Base-by-base conservation (phyloP, 2,888 invertebrate genomes). In the Xanthorhoe designata region DNA sequence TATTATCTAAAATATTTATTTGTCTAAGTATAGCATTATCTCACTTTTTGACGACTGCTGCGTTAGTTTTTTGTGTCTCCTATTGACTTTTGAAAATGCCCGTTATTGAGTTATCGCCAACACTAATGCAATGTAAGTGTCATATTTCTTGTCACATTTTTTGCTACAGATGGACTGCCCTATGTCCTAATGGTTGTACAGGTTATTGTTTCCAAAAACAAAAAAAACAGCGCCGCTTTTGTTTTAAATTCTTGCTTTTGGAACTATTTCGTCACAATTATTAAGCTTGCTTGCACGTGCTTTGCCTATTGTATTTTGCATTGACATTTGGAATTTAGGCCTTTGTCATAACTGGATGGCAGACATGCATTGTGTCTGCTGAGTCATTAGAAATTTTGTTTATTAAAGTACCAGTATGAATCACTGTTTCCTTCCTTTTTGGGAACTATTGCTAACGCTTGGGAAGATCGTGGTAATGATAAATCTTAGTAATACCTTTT, bases 121-220 rank as follows among this genome's bases (percentile, higher is more conserved):
- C 45, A 61, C 75, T 78, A 80, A 77, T 77, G 75, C 79, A 78
- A 79, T 82, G 83, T 84, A 84, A 85, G 87, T 84, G 83, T 89
- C 84, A 82, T 84, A 82, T 86, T 85, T 81, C 81, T 75, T 78
- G 82, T 83, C 84, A 78, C 68, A 75, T 86, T 87, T 88, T 90
- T 91, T 90, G 80, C 79, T 61, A 49, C 75, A 79, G 82, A 81
- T 81, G 79, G 81, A 66, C 71, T 65, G 72, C 77, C 72, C 83
- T 89, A 85, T 80, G 85, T 85, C 85, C 86, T 87, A 87, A 90
- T 91, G 89, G 85, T 87, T 83, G 88, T 83, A 88, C 85, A 87
- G 84, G 81, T 82, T 81, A 80, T 83, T 82, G 80, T 84, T 81
- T 78, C 73, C 73, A 78, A 77, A 77, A 77, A 69, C 60, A 65